Percentiles rank a stretch among this genome's conserved stretches.
phyloP scores from a whole-genome alignment of 2,113 vertebrate species.

The Cricetomys ansorgei region DNA sequence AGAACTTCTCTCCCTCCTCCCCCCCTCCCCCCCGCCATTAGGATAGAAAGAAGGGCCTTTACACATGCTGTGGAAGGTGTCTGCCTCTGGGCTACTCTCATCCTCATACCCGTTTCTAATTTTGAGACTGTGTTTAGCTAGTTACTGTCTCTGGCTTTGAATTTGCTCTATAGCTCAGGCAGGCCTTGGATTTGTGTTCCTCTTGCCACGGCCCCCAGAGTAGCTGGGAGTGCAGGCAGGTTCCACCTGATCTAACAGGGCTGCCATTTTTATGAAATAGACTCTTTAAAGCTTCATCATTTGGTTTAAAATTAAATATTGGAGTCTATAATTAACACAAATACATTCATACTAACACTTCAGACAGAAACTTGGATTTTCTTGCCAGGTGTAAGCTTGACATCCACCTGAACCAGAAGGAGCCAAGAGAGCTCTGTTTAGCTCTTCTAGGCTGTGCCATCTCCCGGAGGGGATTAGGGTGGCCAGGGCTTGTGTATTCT shows the following conservation, averaged over 20 bases:
- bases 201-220: not conserved
- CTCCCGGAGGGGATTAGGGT: not conserved
- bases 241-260: not conserved
- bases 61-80: not conserved
- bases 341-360: not conserved
- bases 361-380: conserved; percentile 33
- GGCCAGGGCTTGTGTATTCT: not conserved
- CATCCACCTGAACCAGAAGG: not conserved
- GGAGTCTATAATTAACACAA: conserved; percentile 24
- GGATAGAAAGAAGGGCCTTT: not conserved
- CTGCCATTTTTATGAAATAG: not conserved
- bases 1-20: too few species aligned
- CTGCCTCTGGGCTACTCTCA: not conserved
- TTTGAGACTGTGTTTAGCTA: not conserved
- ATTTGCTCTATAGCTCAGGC: not conserved
- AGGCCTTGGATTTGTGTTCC: not conserved
- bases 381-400: not conserved
- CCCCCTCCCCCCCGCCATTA: too few species aligned
- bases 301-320: conserved; percentile 51
- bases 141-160: not conserved
- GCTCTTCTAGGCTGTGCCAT: not conserved
- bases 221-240: not conserved
- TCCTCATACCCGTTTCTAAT: not conserved
- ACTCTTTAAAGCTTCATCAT: not conserved
- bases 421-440: not conserved